Evolutionary conservation across 2,888 invertebrate genomes (phyloP).

Genomic region (Mylabris sibirica): DNA sequence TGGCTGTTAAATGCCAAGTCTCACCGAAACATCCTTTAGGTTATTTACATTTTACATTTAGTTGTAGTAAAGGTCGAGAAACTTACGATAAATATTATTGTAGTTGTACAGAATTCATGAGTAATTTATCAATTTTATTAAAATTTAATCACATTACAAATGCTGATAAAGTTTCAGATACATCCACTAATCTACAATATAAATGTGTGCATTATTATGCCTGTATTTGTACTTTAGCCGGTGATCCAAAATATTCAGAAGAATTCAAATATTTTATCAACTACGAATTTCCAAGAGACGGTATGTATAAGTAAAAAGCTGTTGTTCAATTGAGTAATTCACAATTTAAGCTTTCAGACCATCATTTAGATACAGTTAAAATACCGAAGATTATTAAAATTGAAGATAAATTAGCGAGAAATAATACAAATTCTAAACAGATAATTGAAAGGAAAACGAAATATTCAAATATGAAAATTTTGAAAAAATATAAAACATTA

Average conservation of each 20-base stretch:
- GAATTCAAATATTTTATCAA: conserved; percentile 70
- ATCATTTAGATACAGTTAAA: not conserved
- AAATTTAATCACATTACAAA: not conserved
- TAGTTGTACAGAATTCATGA: conserved; percentile 47
- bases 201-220: conserved; percentile 76
- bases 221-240: conserved; percentile 74
- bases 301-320: not conserved
- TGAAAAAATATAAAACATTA: conserved; percentile 37
- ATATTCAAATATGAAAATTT: not conserved
- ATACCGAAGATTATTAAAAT: not conserved
- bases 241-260: conserved; percentile 67
- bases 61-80: conserved; percentile 62
- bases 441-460: not conserved
- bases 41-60: conserved; percentile 73
- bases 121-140: conserved; percentile 31
- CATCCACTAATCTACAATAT: conserved; percentile 33
- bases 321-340: conserved; percentile 22
- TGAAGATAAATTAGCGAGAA: conserved; percentile 17
- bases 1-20: conserved; percentile 75
- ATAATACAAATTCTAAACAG: not conserved
- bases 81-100: conserved; percentile 58
- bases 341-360: not conserved
- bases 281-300: conserved; percentile 54
- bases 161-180: conserved; percentile 33
- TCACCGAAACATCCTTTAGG: conserved; percentile 73